Evolutionary conservation across 2,113 vertebrate genomes (phyloP), one percentile per base, ranked within the genome.

Genomic region (Pseudolaguvia tuberculata): DNA sequence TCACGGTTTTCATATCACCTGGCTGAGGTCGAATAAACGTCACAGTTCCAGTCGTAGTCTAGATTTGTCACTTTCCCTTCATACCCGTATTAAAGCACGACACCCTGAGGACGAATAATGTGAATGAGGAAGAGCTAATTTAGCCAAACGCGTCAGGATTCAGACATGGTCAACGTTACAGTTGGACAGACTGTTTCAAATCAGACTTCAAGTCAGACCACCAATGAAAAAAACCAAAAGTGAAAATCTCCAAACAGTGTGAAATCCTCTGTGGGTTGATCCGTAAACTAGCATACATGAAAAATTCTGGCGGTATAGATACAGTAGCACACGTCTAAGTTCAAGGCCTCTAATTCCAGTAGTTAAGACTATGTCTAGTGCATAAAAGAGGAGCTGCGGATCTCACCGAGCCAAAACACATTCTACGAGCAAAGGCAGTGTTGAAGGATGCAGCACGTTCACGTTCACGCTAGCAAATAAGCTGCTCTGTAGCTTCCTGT

Each of bases 81-180:
- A 90, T 91, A 92, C 91, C 91, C 91, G 91, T 92, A 91, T 89
- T 83, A 87, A 79, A 89, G 86, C 83, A 84, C 82, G 86, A 85
- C 82, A 90, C 89, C 91, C 90, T 91, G 90, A 91, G 90, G 83
- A 90, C 72, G 78, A 76, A 80, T 84, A 65, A 55, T 50, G 57
- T 69, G 77, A 76, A 84, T 79, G 72, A 82, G 75, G 77, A 89
- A 83, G 77, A 75, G 78, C 76, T 78, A 21, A 78, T 57, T 66
- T 77, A 66, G 73, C 66, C 53, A 75, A 70, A 45, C 31, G 10
- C 35, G 61, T 57, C 23, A 42, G 18, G 23, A 45, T 27, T 29
- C 6, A 2, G n/a, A 52, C 0, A 48, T 10, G 48, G 39, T 20
- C 68, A 23, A 20, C n/a, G 58, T 69, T 53, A 68, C 65, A 50